A percentile compares a stretch with the other conserved stretches of the same genome.
Evolutionary conservation across 2,113 vertebrate species (phyloP).

Genomic region (Nettapus auritus): DNA sequence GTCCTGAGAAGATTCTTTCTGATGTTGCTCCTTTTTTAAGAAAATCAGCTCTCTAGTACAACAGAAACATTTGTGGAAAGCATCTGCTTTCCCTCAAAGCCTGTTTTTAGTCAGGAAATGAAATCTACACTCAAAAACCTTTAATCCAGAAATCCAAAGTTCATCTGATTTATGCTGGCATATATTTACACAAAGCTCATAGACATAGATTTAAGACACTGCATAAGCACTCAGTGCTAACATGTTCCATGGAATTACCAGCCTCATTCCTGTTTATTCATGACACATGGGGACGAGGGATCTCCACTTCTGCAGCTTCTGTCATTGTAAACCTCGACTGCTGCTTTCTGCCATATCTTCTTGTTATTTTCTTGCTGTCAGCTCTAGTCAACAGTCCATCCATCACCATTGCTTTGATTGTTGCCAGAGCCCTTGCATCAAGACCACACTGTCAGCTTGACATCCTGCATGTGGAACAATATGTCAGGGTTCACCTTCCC

Average conservation of each 20-base stretch:
- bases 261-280: not conserved
- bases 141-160: conserved; percentile 29
- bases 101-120: conserved; percentile 18
- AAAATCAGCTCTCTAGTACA: not conserved
- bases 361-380: conserved; percentile 50
- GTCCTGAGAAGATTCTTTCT: not conserved
- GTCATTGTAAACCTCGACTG: not conserved
- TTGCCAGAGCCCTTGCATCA: conserved; percentile 18
- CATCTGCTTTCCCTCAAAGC: conserved; percentile 39
- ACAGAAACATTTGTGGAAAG: not conserved
- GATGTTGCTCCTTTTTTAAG: not conserved
- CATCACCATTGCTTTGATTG: not conserved
- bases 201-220: not conserved
- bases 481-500: conserved; percentile 1
- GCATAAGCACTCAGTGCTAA: not conserved
- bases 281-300: not conserved
- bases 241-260: not conserved
- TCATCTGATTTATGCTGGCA: conserved; percentile 31
- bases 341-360: conserved; percentile 22
- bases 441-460: conserved; percentile 44
- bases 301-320: conserved; percentile 21
- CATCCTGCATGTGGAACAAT: conserved; percentile 24
- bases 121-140: not conserved
- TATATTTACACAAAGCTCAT: conserved; percentile 20
- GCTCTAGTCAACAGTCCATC: conserved; percentile 5